A percentile compares a stretch with the other conserved stretches of the same genome.
These are phyloP conservation scores for Leucopsar rothschildi DNA, from an alignment of 2,113 vertebrate genomes.

Conservation along the genomic window DNA sequence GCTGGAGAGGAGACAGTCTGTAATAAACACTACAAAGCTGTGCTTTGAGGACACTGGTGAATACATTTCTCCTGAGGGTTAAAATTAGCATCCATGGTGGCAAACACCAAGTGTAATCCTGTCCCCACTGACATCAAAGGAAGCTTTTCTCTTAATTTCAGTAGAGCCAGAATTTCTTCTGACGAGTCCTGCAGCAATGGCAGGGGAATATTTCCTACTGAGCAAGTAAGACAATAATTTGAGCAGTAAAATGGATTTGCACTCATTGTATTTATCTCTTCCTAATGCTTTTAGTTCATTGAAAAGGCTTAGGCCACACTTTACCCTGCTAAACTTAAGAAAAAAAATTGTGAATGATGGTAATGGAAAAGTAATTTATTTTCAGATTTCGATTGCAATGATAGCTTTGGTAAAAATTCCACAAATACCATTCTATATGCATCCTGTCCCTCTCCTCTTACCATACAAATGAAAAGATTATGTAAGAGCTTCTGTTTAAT, in stretches of 20 bases:
- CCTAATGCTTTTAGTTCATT: conserved; percentile 24
- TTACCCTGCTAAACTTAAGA: neutral
- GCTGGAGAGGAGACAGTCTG: neutral
- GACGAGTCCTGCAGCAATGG: neutral
- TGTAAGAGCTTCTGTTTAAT: conserved; percentile 53
- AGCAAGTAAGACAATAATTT: neutral
- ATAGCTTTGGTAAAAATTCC: conserved; percentile 3
- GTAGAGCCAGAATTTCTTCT: neutral
- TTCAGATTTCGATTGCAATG: neutral
- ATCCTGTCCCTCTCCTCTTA: neutral
- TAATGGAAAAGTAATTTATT: conserved; percentile 5
- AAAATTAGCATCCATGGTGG: conserved; percentile 7
- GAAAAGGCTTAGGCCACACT: neutral
- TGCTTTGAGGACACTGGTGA: neutral
- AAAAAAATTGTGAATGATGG: neutral
- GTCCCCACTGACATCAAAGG: neutral
- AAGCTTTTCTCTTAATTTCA: neutral
- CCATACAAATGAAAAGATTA: conserved; percentile 64
- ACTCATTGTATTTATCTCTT: conserved; percentile 10
- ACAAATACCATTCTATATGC: conserved; percentile 35
- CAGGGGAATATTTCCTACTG: neutral
- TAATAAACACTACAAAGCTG: neutral
- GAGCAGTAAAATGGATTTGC: conserved; percentile 18
- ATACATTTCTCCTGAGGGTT: neutral
- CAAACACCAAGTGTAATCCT: neutral